Conservation (phyloP, 2,113 vertebrate species). For the Nansenia antarctica region DNA sequence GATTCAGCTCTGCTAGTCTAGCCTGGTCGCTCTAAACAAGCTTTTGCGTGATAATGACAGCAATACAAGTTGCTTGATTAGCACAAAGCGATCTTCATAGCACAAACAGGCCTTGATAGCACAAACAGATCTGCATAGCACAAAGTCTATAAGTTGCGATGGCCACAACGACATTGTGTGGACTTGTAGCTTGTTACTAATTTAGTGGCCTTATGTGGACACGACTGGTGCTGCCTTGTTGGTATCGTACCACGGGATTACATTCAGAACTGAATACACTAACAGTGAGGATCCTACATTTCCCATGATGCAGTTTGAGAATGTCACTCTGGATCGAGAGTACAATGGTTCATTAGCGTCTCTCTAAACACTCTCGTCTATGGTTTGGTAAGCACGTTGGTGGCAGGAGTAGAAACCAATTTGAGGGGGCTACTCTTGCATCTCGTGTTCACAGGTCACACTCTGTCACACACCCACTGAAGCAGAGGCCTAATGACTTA, state of each 20-base stretch:
- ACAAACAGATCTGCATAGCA: no score
- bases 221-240: constrained; percentile 2
- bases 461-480: not conserved
- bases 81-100: no score
- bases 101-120: no score
- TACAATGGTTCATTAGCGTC: not conserved
- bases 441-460: not conserved
- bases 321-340: not conserved
- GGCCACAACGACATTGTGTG: constrained; percentile 14
- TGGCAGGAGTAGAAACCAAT: not conserved
- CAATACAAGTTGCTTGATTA: no score
- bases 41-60: no score
- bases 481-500: not conserved
- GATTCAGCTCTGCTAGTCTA: constrained; percentile 25
- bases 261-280: constrained; percentile 1
- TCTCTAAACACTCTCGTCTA: not conserved
- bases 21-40: no score
- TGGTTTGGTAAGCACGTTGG: not conserved
- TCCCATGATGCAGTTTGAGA: no score
- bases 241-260: not conserved
- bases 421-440: not conserved
- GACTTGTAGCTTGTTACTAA: not conserved
- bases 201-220: constrained; percentile 36
- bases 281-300: not conserved
- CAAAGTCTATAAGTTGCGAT: no score